Percentiles rank a stretch among this genome's conserved stretches.
phyloP scores from a whole-genome alignment of 2,888 invertebrate species.

The Clivina fossor region DNA sequence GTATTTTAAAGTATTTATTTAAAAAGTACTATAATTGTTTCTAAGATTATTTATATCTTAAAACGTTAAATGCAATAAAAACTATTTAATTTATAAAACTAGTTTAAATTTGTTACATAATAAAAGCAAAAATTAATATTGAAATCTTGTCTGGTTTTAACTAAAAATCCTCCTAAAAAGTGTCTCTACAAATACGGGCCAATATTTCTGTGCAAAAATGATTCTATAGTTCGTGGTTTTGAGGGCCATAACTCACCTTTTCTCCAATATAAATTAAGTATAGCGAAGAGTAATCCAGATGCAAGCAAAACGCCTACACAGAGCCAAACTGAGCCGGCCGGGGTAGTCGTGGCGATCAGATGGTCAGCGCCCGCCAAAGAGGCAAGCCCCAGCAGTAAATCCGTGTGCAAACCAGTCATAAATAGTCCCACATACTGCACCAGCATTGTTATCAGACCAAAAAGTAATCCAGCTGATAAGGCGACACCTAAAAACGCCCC shows the following conservation, averaged over 20 bases:
- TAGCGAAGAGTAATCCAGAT: constrained; percentile 68
- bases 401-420: constrained; percentile 78
- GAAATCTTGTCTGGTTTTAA: no score
- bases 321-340: constrained; percentile 62
- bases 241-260: constrained; percentile 57
- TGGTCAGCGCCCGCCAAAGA: constrained; percentile 63
- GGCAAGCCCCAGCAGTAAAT: constrained; percentile 64
- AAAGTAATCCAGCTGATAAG: constrained; percentile 71
- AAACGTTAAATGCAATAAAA: no score
- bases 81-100: no score
- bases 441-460: constrained; percentile 79
- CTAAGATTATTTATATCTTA: no score
- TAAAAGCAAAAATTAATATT: no score
- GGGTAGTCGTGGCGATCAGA: constrained; percentile 58
- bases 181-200: no score
- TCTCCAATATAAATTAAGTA: constrained; percentile 73
- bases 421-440: constrained; percentile 81
- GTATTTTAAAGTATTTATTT: no score
- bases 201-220: no score
- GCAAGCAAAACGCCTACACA: constrained; percentile 69
- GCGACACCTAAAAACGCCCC: constrained; percentile 69
- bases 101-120: no score
- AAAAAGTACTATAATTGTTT: no score
- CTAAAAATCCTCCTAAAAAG: no score
- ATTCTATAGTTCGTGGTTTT: neutral